Evolutionary conservation across 1,140 invertebrate genomes (phyloP), one percentile per base, ranked within the genome.

Genomic region (silkworm (Bombyx mori)): DNA sequence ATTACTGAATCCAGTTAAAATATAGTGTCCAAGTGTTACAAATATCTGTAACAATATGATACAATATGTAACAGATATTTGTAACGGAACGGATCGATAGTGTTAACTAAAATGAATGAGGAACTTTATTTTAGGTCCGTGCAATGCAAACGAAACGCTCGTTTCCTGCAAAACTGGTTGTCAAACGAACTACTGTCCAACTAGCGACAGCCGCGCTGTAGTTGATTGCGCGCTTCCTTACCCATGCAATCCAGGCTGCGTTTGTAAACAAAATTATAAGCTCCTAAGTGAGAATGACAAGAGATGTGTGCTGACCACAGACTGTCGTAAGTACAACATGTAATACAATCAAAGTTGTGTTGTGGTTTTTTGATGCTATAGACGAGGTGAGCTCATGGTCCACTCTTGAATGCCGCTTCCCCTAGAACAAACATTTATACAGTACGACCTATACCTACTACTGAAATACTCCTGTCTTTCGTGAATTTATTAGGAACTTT

Each of bases 301-400:
- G 0, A 69, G 42, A n/a, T 81, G 78, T 56, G 71, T 81, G 8
- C 44, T 69, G 10, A 55, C 65, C 53, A 60, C 63, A 7, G 69
- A 73, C 7, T 81, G 78, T 47, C 78, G 78, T 81, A 70, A 76
- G 78, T 70, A 18, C 12, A 18, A 18, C 12, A 18, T 18, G 12
- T 18, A 18, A 18, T 18, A 18, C 12, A 18, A 18, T 18, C 12
- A 18, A 18, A 18, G 12, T 18, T 18, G 12, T 18, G 12, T 18
- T 18, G 12, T 18, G 12, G 12, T 18, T 18, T 18, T 18, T 18
- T 18, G 12, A 18, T 18, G 12, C 12, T 18, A 18, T 18, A 18
- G 12, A 18, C 12, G 12, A 18, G 12, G 12, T 18, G 12, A 18
- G 12, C 12, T 18, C 12, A 18, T 18, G 12, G 12, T 18, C 12